Conservation (phyloP, 2,888 invertebrate species). For the Aleiodes testaceus region DNA sequence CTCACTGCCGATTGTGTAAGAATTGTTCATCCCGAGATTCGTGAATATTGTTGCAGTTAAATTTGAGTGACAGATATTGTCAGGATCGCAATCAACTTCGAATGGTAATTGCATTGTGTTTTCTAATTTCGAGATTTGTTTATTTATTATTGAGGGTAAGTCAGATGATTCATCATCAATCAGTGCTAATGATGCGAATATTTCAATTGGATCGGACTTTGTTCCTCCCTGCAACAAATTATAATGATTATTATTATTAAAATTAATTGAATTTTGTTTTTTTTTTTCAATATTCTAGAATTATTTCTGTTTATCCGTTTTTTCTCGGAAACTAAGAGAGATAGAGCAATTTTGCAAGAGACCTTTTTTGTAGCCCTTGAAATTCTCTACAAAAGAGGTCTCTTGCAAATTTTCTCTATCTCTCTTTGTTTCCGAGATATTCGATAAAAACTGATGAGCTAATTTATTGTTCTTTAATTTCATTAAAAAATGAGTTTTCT, state of each 20-base stretch:
- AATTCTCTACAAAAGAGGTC: too few relatives aligned
- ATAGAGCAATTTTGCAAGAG: too few relatives aligned
- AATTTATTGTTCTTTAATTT: too few relatives aligned
- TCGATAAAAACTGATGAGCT: too few relatives aligned
- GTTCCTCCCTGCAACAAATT: constrained; percentile 56
- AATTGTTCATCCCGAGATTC: constrained; percentile 47
- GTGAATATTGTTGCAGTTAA: constrained; percentile 53
- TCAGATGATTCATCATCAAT: constrained; percentile 15
- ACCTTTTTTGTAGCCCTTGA: too few relatives aligned
- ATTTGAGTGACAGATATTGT: constrained; percentile 61
- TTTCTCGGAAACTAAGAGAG: too few relatives aligned
- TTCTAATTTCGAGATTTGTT: constrained; percentile 53
- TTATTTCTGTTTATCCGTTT: too few relatives aligned
- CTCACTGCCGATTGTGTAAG: constrained; percentile 66
- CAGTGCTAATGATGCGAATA: constrained; percentile 52
- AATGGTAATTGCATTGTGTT: constrained; percentile 60
- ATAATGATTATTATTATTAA: not conserved
- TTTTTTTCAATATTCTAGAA: not conserved
- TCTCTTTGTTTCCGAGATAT: too few relatives aligned
- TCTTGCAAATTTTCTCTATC: too few relatives aligned
- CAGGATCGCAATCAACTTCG: constrained; percentile 62
- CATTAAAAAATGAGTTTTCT: too few relatives aligned
- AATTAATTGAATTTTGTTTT: not conserved
- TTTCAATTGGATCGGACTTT: constrained; percentile 58
- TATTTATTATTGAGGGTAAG: constrained; percentile 60